Conservation (phyloP, 2,888 invertebrate genomes). For the Tachina grossa region DNA sequence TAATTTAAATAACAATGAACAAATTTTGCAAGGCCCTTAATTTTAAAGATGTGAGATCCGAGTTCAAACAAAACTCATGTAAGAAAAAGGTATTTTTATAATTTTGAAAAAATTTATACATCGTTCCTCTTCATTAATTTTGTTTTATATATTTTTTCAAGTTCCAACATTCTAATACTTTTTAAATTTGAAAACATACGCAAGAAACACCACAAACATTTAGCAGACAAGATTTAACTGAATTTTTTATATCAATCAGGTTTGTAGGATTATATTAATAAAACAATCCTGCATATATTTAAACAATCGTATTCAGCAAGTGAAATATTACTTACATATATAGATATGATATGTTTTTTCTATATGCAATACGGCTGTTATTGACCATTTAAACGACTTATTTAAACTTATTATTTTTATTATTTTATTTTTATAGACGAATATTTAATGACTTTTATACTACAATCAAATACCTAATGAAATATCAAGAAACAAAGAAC, state of each 20-base stretch:
- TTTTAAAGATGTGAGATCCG: too few species aligned
- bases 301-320: neutral
- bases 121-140: neutral
- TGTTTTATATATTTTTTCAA: neutral
- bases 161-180: neutral
- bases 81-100: neutral
- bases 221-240: neutral
- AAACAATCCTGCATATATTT: neutral
- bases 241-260: neutral
- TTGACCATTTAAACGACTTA: neutral
- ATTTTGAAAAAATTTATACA: neutral
- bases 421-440: slow-evolving; percentile 11
- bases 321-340: too few species aligned
- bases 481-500: slow-evolving; percentile 7
- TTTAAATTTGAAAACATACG: neutral
- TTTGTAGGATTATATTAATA: neutral
- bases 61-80: neutral
- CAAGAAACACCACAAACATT: neutral
- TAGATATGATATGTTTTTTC: neutral
- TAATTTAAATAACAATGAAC: too few species aligned
- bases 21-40: too few species aligned
- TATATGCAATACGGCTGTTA: neutral
- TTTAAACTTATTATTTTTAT: neutral
- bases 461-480: neutral
- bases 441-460: neutral